phyloP scores from a whole-genome alignment of 2,888 invertebrate species.

The Hyppa rectilinea region DNA sequence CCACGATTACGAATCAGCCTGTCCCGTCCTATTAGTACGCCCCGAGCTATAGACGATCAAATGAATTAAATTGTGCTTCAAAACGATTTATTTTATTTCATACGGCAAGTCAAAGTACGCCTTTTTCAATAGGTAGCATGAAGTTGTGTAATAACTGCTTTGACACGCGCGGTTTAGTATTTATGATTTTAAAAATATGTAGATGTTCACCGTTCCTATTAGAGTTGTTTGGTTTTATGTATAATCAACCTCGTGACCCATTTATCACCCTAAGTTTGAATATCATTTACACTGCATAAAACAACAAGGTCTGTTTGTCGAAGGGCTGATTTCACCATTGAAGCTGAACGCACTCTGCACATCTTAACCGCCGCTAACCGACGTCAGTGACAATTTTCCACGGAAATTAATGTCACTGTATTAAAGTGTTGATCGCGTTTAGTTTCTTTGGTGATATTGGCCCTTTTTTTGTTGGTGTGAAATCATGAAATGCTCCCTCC shows the following conservation, averaged over 20 bases:
- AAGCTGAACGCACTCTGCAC: too few relatives aligned
- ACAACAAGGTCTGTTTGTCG: not conserved
- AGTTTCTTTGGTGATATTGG: too few relatives aligned
- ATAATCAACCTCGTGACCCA: not conserved
- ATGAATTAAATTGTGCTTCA: constrained; percentile 71
- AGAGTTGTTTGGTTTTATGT: not conserved
- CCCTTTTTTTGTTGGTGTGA: too few relatives aligned
- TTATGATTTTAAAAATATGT: too few relatives aligned
- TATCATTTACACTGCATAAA: not conserved
- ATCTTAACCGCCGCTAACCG: too few relatives aligned
- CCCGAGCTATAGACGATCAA: constrained; percentile 75
- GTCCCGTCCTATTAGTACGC: constrained; percentile 77
- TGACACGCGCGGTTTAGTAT: not conserved
- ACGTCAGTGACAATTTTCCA: too few relatives aligned
- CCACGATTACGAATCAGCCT: constrained; percentile 75
- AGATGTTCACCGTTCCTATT: too few relatives aligned
- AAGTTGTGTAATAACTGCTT: not conserved
- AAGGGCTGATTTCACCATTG: too few relatives aligned
- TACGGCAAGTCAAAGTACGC: not conserved
- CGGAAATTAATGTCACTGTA: too few relatives aligned
- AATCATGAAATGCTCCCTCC: too few relatives aligned
- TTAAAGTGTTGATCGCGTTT: too few relatives aligned
- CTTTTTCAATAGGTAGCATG: not conserved
- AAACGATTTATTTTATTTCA: constrained; percentile 29
- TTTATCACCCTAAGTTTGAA: not conserved